Evolutionary conservation across 2,888 invertebrate genomes (phyloP).

Genomic region (Stenichneumon culpator): DNA sequence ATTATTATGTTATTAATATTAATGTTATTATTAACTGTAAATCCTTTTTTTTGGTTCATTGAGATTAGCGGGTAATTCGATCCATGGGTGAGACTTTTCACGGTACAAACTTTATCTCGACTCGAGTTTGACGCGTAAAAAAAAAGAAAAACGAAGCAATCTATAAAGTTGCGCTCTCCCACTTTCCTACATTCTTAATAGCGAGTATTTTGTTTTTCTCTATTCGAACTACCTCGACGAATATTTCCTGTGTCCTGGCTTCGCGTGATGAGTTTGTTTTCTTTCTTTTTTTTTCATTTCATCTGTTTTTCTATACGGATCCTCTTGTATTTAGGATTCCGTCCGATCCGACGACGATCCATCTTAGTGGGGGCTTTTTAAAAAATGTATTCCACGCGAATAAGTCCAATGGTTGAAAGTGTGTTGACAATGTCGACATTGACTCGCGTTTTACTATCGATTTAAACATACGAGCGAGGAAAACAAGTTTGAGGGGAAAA

Average conservation of each 20-base stretch:
- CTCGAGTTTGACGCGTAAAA: not conserved
- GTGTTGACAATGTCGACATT: slow-evolving; percentile 1
- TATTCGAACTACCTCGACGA: slow-evolving; percentile 60
- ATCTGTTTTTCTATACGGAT: slow-evolving; percentile 10
- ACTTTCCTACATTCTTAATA: slow-evolving; percentile 40
- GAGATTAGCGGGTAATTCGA: not conserved
- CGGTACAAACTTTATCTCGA: slow-evolving; percentile 4
- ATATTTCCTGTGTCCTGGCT: not conserved
- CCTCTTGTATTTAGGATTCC: slow-evolving; percentile 44
- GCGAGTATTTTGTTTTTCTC: slow-evolving; percentile 48
- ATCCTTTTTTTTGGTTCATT: not conserved
- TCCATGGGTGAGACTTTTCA: not conserved
- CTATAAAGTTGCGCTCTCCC: not conserved
- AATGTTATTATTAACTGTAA: slow-evolving; percentile 15
- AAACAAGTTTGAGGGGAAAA: not conserved
- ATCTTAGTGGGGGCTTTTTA: not conserved
- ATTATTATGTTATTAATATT: not conserved
- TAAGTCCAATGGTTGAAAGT: slow-evolving; percentile 11
- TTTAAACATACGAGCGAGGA: not conserved
- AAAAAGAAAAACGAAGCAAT: not conserved
- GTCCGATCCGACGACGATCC: slow-evolving; percentile 27
- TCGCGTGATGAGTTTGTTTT: slow-evolving; percentile 4
- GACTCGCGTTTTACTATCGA: slow-evolving; percentile 18
- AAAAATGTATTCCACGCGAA: slow-evolving; percentile 6
- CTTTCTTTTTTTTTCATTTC: slow-evolving; percentile 35